phyloP scores from a whole-genome alignment of 2,797 vertebrate species.

The Protonibea diacanthus region DNA sequence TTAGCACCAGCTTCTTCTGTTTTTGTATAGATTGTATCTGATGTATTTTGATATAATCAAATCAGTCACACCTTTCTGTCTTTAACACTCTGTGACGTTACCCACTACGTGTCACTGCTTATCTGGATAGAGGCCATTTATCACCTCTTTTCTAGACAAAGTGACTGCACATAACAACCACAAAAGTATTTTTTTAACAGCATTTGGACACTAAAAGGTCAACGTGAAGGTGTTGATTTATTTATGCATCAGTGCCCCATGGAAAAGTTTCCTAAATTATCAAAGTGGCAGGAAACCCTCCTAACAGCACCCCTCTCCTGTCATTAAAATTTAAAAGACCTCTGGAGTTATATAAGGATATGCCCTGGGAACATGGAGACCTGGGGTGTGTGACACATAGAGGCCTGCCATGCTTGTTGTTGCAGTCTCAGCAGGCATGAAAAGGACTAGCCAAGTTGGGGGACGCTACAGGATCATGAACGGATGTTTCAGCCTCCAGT shows the following conservation, averaged over 20 bases:
- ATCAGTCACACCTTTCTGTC: not conserved
- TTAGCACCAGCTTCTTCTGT: not conserved
- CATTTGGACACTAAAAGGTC: constrained; percentile 1
- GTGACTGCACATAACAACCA: not conserved
- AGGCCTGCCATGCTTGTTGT: constrained; percentile 56
- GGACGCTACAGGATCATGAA: constrained; percentile 44
- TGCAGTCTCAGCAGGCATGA: constrained; percentile 63
- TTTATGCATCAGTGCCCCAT: constrained; percentile 9
- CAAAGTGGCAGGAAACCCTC: constrained; percentile 22
- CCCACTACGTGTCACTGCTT: not conserved
- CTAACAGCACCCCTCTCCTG: constrained; percentile 35
- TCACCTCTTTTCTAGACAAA: not conserved
- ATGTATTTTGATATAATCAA: not conserved
- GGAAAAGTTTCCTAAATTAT: constrained; percentile 28
- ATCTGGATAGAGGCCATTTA: not conserved
- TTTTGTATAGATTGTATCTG: not conserved
- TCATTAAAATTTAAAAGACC: constrained; percentile 64
- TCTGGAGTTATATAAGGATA: constrained; percentile 56
- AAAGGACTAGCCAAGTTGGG: constrained; percentile 45
- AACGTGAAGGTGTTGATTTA: constrained; percentile 7
- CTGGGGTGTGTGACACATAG: constrained; percentile 39
- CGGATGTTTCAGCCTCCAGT: constrained; percentile 46
- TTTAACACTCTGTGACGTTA: not conserved
- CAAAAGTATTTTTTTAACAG: not conserved
- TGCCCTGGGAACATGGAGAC: constrained; percentile 57